Percentiles rank a stretch among this genome's conserved stretches.
phyloP scores from a whole-genome alignment of 1,140 invertebrate genomes.

The Eufriesea mexicana region DNA sequence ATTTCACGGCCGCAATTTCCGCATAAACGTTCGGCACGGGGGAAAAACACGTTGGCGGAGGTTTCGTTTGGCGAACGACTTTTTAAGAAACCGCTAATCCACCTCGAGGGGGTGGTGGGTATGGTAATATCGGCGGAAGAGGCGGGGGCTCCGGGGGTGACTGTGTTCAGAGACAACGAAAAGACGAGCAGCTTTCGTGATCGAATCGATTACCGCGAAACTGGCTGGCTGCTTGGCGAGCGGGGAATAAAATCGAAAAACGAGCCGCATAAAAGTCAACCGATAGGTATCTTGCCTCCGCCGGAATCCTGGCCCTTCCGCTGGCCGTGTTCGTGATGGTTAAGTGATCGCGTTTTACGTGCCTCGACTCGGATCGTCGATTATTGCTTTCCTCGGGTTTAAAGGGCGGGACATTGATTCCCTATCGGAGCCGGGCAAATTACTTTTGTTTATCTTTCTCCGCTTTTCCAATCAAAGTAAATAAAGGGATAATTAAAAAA shows the following conservation, averaged over 20 bases:
- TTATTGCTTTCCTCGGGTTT: constrained; percentile 15
- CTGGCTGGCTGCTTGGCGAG: constrained; percentile 43
- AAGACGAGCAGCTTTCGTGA: constrained; percentile 64
- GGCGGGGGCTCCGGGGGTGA: neutral
- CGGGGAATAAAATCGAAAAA: constrained; percentile 57
- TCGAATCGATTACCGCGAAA: constrained; percentile 64
- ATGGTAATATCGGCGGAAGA: constrained; percentile 19
- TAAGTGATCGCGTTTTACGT: constrained; percentile 22
- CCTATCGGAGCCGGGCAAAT: neutral
- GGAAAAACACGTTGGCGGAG: neutral
- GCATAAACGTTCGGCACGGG: neutral
- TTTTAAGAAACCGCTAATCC: constrained; percentile 33
- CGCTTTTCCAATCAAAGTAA: too few species aligned
- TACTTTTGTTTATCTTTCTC: neutral
- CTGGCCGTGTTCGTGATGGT: neutral
- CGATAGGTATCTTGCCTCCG: constrained; percentile 31
- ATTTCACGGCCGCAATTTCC: constrained; percentile 1
- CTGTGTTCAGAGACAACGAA: constrained; percentile 51
- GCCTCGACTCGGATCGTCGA: constrained; percentile 2
- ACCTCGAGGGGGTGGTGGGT: constrained; percentile 1
- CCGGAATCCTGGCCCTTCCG: neutral
- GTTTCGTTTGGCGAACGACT: constrained; percentile 14
- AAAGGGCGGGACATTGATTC: neutral
- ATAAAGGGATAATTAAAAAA: too few species aligned
- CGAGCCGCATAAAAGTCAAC: constrained; percentile 49